phyloP scores from a whole-genome alignment of 2,797 vertebrate genomes.

The Champsocephalus gunnari region DNA sequence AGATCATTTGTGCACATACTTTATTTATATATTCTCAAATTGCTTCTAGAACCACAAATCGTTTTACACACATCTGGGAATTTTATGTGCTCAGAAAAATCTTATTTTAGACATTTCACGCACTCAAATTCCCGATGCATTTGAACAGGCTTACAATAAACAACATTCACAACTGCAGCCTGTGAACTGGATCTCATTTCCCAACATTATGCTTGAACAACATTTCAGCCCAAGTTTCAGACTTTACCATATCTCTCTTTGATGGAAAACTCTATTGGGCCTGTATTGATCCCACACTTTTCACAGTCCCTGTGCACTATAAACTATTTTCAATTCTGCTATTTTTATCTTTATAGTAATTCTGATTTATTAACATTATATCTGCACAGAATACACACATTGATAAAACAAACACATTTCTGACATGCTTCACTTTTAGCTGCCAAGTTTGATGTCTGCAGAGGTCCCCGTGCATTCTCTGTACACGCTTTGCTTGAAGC shows the following conservation, averaged over 20 bases:
- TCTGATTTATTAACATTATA: neutral
- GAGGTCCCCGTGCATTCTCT: constrained; percentile 38
- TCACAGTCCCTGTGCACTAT: neutral
- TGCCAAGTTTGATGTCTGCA: constrained; percentile 43
- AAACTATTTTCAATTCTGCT: neutral
- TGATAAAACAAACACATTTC: constrained; percentile 28
- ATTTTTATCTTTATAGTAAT: constrained; percentile 1
- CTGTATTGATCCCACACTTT: constrained; percentile 14
- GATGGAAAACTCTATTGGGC: constrained; percentile 2
- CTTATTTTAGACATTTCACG: constrained; percentile 12
- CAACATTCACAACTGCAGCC: constrained; percentile 32
- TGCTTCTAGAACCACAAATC: neutral
- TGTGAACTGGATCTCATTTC: constrained; percentile 43
- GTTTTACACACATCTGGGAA: constrained; percentile 10
- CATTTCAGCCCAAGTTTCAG: constrained; percentile 5
- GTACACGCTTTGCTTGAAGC: constrained; percentile 43
- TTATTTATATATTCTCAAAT: constrained; percentile 8
- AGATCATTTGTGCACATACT: constrained; percentile 22
- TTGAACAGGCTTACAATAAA: constrained; percentile 40
- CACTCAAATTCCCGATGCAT: constrained; percentile 27
- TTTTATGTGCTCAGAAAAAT: constrained; percentile 5
- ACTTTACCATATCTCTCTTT: neutral
- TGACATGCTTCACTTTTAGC: constrained; percentile 34
- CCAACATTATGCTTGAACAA: constrained; percentile 21
- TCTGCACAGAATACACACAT: constrained; percentile 28